Conservation (phyloP, 1,140 invertebrate genomes). For the Trichonephila clavipes region DNA sequence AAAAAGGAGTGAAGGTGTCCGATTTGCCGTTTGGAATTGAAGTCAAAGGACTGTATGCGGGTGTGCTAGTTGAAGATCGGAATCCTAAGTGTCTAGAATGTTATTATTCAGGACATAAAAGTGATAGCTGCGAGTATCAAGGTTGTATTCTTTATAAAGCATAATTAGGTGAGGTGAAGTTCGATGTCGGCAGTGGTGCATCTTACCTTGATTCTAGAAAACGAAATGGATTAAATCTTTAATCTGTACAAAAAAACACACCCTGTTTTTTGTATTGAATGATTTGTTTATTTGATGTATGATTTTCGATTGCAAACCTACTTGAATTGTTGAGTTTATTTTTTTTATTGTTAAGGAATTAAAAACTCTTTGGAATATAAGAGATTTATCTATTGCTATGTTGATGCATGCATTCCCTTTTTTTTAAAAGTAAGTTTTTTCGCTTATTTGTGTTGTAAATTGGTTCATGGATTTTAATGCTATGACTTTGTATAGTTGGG, state of each 20-base stretch:
- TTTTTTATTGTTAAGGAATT: no score
- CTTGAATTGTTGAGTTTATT: no score
- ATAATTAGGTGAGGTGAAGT: neutral
- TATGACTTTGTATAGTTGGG: no score
- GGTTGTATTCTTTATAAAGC: constrained; percentile 32
- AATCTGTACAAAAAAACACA: neutral
- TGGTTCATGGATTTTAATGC: no score
- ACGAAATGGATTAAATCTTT: neutral
- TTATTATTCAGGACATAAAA: constrained; percentile 52
- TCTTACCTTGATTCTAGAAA: neutral
- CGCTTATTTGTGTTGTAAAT: no score
- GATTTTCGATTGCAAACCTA: no score
- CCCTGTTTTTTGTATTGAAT: no score
- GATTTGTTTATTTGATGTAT: no score
- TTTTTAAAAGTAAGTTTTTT: no score
- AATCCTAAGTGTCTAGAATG: constrained; percentile 65
- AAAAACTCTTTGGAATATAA: no score
- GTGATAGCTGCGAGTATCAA: constrained; percentile 3
- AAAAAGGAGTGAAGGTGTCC: neutral
- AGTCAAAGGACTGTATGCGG: constrained; percentile 34
- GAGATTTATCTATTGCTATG: no score
- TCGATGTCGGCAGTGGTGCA: neutral
- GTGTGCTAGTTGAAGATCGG: constrained; percentile 51
- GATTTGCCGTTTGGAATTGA: constrained; percentile 46
- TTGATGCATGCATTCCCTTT: no score